Evolutionary conservation across 2,888 invertebrate genomes (phyloP), one percentile per base, ranked within the genome.

Genomic region (Keiferia lycopersicella): DNA sequence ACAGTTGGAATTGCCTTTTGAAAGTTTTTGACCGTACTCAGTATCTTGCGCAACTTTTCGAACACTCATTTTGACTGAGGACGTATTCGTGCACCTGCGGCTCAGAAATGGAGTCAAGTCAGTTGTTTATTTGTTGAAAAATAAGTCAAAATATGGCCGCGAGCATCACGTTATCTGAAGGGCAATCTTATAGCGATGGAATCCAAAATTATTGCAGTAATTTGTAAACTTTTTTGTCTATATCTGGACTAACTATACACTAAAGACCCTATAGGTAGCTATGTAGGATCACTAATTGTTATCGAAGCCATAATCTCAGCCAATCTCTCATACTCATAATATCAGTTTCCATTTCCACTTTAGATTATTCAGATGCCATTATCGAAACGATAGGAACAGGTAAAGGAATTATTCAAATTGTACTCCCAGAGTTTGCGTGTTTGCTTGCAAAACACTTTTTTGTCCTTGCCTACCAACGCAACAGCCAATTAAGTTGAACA

Each of bases 1-100:
- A 85, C 80, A 84, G 85, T 83, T 86, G 83, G 84, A 84, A 84
- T 84, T 83, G 81, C 80, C 80, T 85, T 88, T 88, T 87, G 88
- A 90, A 90, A 91, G 88, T 88, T 84, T 80, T 70, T 69, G 73
- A 69, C 71, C 69, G 68, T 66, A 77, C 76, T 64, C 66, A 64
- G 65, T 64, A 65, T 68, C 68, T 81, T 83, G 79, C 82, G 83
- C 79, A 88, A 87, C 73, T 67, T 65, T 66, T 65, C 71, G 70
- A 72, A 71, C 70, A 71, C 73, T 74, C 70, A 65, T 71, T 79
- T 77, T 73, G 73, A 78, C 73, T 80, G 78, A 80, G 75, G 75
- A 80, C 75, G 72, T 64, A 70, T 74, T 75, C 68, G 79, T 72
- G 26, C 78, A 83, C 81, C 83, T 79, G 83, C 73, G 67, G 73